Evolutionary conservation across 2,888 invertebrate species (phyloP), one percentile per base, ranked within the genome.

Genomic region (Corythucha ciliata): DNA sequence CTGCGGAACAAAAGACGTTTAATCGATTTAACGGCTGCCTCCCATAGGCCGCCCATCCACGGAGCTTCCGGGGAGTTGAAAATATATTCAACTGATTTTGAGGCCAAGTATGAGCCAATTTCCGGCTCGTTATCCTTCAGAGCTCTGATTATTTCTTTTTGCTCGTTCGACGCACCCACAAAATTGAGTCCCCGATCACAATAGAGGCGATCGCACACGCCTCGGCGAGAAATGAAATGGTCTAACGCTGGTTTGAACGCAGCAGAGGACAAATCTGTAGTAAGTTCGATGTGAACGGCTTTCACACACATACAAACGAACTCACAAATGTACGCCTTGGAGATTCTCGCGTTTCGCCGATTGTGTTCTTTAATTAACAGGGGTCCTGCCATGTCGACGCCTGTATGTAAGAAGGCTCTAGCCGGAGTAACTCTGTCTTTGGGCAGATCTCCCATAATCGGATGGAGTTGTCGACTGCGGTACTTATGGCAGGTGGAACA

Each of bases 11-110:
- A 21, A 27, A 29, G 44, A 6, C 3, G 12, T 7, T 44, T 44
- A 20, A 12, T 18, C 8, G 44, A 44, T 14, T 44, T 44, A 2
- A 29, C 29, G 4, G 44, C 44, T 27, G 29, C 44, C 18, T 29
- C 44, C 44, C 44, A 44, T 1, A 44, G 29, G 6, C 44, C 44
- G 12, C 44, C 29, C 32, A 29, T 44, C 44, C 44, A 44, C 4
- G 29, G 44, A 8, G 44, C 14, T 14, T 18, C 29, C 1, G 29
- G 4, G n/a, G 14, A 21, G 44, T 44, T 44, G 18, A 44, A 29
- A 16, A 18, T 2, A 27, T 44, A 29, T 2, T 10, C 7, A 2
- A 44, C 18, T n/a, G 16, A 21, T 8, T 32, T 18, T 22, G 16
- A 10, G 12, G 29, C 10, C 14, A 44, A 14, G n/a, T 27, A 27